phyloP scores from a whole-genome alignment of 2,888 invertebrate genomes.

The Spatulosminthurus flaviceps region DNA sequence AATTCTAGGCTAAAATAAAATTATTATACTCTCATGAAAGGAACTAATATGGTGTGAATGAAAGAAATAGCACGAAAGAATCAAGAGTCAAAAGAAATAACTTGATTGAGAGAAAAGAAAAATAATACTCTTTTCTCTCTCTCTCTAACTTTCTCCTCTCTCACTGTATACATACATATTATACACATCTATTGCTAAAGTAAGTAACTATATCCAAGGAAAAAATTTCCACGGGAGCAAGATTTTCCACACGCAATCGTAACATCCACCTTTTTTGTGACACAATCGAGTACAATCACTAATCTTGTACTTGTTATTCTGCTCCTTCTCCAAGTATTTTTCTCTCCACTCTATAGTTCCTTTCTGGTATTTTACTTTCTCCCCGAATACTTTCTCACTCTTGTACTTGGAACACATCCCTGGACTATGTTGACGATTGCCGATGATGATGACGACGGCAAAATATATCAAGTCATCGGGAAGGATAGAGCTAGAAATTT shows the following conservation, averaged over 20 bases:
- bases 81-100: background rate
- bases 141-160: background rate
- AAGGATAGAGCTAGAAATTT: slow-evolving; percentile 27
- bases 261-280: slow-evolving; percentile 38
- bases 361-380: slow-evolving; percentile 5
- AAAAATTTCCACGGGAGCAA: no score
- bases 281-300: slow-evolving; percentile 37
- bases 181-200: no score
- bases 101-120: background rate
- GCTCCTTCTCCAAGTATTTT: slow-evolving; percentile 29
- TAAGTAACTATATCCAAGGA: no score
- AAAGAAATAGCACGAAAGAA: slow-evolving; percentile 5
- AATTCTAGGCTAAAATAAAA: no score
- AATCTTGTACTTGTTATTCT: slow-evolving; percentile 41
- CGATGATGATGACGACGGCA: slow-evolving; percentile 30
- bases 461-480: background rate
- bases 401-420: background rate
- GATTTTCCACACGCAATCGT: slow-evolving; percentile 36
- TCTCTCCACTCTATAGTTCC: background rate
- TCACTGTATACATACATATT: background rate
- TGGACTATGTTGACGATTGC: background rate
- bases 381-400: background rate
- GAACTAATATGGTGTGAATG: background rate
- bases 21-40: slow-evolving; percentile 4
- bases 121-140: background rate